phyloP scores from a whole-genome alignment of 2,888 invertebrate genomes.

The Xiphydria camelus region DNA sequence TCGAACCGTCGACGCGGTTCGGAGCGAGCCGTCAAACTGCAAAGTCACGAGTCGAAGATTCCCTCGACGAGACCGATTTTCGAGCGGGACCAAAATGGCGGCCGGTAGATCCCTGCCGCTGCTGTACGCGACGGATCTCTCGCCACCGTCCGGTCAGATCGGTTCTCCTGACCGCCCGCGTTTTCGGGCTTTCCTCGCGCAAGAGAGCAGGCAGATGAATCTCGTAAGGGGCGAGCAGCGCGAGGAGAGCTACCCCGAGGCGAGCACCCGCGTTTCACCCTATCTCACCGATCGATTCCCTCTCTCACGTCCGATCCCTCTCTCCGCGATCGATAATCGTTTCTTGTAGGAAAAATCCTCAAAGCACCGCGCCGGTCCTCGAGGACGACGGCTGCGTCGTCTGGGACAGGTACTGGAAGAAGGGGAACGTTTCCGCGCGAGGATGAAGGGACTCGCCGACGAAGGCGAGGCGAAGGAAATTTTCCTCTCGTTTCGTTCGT shows the following conservation, averaged over 20 bases:
- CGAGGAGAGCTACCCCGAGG: no score
- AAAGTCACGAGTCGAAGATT: no score
- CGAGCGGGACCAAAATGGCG: conserved; percentile 3
- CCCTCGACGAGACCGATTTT: no score
- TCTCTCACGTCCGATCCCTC: no score
- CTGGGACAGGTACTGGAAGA: neutral
- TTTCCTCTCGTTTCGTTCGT: neutral
- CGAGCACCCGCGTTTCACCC: no score
- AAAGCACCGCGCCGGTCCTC: conserved; percentile 6
- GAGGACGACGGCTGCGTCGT: conserved; percentile 15
- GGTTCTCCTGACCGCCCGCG: conserved; percentile 14
- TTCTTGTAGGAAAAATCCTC: conserved; percentile 8
- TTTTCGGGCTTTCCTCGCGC: conserved; percentile 12
- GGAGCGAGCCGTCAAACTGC: no score
- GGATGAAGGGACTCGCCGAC: neutral
- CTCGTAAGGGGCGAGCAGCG: no score
- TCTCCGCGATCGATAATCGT: no score
- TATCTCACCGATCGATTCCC: no score
- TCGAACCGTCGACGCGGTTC: no score
- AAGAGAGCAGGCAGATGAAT: no score
- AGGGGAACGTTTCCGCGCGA: neutral
- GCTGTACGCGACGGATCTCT: conserved; percentile 14
- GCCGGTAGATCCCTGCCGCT: conserved; percentile 12
- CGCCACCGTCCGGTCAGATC: conserved; percentile 19
- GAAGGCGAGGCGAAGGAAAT: conserved; percentile 29